Conservation (phyloP, 92 coral and sea anemone genomes). For the Zoanthus gigantus region DNA sequence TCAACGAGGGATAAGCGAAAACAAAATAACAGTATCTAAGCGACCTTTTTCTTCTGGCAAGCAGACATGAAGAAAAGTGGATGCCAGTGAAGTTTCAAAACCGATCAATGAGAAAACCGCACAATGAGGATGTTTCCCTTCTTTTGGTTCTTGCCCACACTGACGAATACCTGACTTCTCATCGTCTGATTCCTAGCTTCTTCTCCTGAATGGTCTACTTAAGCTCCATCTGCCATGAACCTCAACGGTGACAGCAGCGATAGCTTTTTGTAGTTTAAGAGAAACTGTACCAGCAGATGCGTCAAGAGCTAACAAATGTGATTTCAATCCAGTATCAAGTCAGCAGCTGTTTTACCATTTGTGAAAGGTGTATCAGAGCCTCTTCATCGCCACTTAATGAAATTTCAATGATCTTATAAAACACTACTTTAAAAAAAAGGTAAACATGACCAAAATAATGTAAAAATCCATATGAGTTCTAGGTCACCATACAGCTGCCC, state of each 20-base stretch:
- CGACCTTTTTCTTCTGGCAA: not conserved
- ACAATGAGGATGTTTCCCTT: not conserved
- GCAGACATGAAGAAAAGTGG: not conserved
- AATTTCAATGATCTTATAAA: too few relatives aligned
- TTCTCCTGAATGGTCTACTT: too few relatives aligned
- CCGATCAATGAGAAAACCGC: not conserved
- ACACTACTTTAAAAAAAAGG: too few relatives aligned
- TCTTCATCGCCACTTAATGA: too few relatives aligned
- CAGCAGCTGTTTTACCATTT: not conserved
- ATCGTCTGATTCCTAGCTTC: too few relatives aligned
- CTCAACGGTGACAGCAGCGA: not conserved
- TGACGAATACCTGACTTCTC: too few relatives aligned
- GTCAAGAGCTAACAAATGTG: conserved; percentile 54
- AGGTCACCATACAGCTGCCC: too few relatives aligned
- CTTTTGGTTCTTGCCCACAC: not conserved
- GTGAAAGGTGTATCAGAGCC: too few relatives aligned
- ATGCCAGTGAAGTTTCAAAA: not conserved
- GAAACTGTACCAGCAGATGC: conserved; percentile 48
- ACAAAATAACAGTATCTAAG: not conserved
- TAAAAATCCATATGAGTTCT: too few relatives aligned
- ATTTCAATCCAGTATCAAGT: conserved; percentile 64
- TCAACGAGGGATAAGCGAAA: not conserved
- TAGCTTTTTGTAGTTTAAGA: conserved; percentile 49
- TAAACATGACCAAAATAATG: too few relatives aligned
- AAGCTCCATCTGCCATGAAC: too few relatives aligned